Percentiles rank a stretch among this genome's conserved stretches.
Evolutionary conservation across 2,797 vertebrate species (phyloP).

Genomic region (Pagetopsis macropterus): DNA sequence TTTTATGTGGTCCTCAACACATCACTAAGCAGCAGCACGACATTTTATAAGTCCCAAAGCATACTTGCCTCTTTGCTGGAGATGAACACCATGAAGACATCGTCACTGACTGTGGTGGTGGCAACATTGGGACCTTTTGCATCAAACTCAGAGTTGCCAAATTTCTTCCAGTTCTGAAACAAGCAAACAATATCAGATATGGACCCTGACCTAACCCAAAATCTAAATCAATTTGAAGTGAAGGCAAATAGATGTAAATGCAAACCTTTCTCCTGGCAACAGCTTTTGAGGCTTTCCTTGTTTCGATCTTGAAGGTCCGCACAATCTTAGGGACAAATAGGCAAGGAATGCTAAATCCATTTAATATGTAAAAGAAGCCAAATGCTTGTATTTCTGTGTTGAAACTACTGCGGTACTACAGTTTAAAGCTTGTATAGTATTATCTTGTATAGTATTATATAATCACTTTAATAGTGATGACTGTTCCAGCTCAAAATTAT

Average conservation of each 20-base stretch:
- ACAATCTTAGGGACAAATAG: slow-evolving; percentile 83
- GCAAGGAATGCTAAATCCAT: not conserved
- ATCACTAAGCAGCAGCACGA: not conserved
- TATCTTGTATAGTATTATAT: too few species aligned
- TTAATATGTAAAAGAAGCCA: not conserved
- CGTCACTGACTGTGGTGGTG: slow-evolving; percentile 96
- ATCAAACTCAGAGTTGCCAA: slow-evolving; percentile 94
- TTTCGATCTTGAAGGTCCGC: slow-evolving; percentile 95
- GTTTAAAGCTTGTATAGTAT: too few species aligned
- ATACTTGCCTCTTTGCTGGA: slow-evolving; percentile 93
- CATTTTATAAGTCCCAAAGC: rapidly evolving
- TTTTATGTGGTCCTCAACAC: too few species aligned
- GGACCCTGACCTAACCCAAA: rapidly evolving
- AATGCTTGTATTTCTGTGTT: not conserved
- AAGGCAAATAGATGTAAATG: not conserved
- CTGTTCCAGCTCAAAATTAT: too few species aligned
- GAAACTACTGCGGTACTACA: not conserved
- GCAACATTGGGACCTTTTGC: slow-evolving; percentile 93
- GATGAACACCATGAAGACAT: slow-evolving; percentile 97
- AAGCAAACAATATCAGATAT: not conserved
- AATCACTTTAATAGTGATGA: too few species aligned
- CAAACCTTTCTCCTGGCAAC: slow-evolving; percentile 94
- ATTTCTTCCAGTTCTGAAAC: slow-evolving; percentile 96
- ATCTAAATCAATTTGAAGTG: rapidly evolving
- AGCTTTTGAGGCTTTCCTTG: slow-evolving; percentile 94